Base-by-base conservation (phyloP, 2,888 invertebrate species). In the Danaus chrysippus region DNA sequence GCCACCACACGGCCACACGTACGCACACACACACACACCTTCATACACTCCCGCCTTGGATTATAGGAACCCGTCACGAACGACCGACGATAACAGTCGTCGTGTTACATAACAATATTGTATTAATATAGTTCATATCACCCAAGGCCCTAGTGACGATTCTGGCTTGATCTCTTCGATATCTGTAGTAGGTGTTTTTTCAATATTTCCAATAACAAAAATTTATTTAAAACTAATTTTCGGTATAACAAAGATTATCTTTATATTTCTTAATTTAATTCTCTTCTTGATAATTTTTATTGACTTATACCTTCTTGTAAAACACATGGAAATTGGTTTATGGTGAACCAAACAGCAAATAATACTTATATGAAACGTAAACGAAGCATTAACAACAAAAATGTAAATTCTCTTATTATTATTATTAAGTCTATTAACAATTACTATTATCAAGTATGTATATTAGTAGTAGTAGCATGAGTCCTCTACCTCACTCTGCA, bases 1-100 rank as follows among this genome's bases (percentile, higher is more conserved):
- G 83, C 82, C 71, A 66, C 70, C 72, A 65, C 76, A 64, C 76
- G 75, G 70, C 75, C 70, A 63, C 69, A 65, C 65, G 60, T 66
- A 61, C 63, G 19, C 60, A 42, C 53, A 55, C 52, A 42, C 56
- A 9, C 46, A 56, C 44, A 58, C 49, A 58, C 58, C 19, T 55
- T 55, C 55, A 42, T 52, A 43, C 41, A 46, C 19, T 49, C 34
- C 15, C 12, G 42, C 56, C 56, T 61, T 61, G 52, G 12, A n/a
- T 42, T 42, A 46, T 46, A 42, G 42, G 11, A 13, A 10, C 15
- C 23, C 6, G 19, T 54, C 41, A 49, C 60, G 17, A 49, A 23
- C 23, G 3, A 23, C 23, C 54, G 60, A 41, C 19, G 56, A 43
- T n/a, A 56, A 42, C 23, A 34, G 3, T 34, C 60, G 60, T 59